Evolutionary conservation across 2,797 vertebrate genomes (phyloP).

Genomic region (Anniella stebbinsi): DNA sequence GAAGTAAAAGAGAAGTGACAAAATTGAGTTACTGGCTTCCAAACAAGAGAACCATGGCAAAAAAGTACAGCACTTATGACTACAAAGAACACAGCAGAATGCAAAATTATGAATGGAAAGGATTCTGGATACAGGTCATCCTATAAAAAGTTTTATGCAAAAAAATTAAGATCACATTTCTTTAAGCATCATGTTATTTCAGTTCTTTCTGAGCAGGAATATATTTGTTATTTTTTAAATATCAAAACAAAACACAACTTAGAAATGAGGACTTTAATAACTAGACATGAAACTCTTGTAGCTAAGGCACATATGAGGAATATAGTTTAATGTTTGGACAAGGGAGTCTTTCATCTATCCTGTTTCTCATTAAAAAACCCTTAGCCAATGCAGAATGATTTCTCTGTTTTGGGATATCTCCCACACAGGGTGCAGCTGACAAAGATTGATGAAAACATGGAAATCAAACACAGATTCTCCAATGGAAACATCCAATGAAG

Average conservation of each 20-base stretch:
- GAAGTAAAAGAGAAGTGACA: neutral
- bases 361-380: constrained; percentile 4
- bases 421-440: neutral
- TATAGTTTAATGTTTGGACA: neutral
- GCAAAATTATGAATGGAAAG: neutral
- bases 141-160: neutral
- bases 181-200: neutral
- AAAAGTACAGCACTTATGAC: neutral
- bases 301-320: neutral
- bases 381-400: neutral
- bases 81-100: neutral
- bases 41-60: neutral
- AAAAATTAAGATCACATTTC: neutral
- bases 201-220: neutral
- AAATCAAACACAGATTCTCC: constrained; percentile 22
- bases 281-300: neutral
- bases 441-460: constrained; percentile 9
- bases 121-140: neutral
- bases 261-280: neutral
- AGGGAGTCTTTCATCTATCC: neutral
- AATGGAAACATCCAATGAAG: neutral
- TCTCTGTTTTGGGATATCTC: constrained; percentile 9
- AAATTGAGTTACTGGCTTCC: neutral
- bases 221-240: neutral
- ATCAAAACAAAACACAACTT: neutral